Evolutionary conservation across 2,113 vertebrate genomes (phyloP).

Genomic region (Potamarius usumacintae): DNA sequence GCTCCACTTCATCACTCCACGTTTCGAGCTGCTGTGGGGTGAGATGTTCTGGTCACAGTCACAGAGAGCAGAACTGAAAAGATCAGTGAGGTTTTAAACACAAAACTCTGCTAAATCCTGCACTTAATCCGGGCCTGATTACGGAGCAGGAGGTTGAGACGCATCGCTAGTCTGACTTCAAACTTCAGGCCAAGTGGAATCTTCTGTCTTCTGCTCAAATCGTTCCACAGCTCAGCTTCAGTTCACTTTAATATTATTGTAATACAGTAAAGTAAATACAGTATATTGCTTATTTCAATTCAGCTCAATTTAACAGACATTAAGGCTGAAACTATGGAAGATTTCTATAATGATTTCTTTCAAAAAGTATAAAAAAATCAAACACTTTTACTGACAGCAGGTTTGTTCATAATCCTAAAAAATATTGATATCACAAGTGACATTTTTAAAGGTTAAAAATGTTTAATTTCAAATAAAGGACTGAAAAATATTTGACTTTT

Average conservation of each 20-base stretch:
- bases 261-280: background rate
- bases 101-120: conserved; percentile 26
- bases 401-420: background rate
- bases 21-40: background rate
- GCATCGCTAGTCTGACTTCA: conserved; percentile 28
- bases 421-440: background rate
- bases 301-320: background rate
- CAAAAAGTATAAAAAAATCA: too few relatives aligned
- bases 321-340: background rate
- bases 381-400: background rate
- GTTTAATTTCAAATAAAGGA: background rate
- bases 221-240: background rate
- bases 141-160: conserved; percentile 35
- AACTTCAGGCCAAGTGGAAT: background rate
- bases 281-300: background rate
- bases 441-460: background rate
- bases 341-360: background rate
- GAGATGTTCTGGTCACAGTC: conserved; percentile 8
- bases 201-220: background rate
- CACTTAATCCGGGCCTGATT: conserved; percentile 45
- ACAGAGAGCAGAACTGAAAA: conserved; percentile 38
- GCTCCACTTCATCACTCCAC: background rate
- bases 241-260: background rate
- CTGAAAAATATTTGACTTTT: background rate
- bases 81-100: conserved; percentile 34